Base-by-base conservation (phyloP, 2,888 invertebrate species). In the Callinectes sapidus region DNA sequence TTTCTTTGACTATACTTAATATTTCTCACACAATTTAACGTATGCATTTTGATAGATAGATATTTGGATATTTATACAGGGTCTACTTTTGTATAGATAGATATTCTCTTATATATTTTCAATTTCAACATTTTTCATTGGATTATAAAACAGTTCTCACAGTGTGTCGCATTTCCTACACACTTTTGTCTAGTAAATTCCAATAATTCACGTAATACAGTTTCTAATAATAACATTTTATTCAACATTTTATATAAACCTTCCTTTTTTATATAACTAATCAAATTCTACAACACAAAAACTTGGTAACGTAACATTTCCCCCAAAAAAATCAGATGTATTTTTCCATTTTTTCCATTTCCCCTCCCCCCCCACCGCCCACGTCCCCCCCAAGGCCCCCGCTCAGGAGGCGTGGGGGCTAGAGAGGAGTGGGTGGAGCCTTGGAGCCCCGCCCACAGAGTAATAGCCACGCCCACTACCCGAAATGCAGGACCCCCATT, bases 381-480 rank as follows among this genome's bases (percentile, higher is more conserved):
- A 10, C 42, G 10, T 16, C 81, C 81, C 81, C 35, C 35, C 81
- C 81, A 32, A 81, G 81, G 16, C 32, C 81, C 81, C 81, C 35
- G 81, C 81, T 35, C 81, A 81, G 81, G 81, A 81, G 81, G 81
- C 81, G 81, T 81, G 81, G 81, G 81, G 81, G 81, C 32, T 35
- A 35, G 81, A 35, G 16, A 14, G 81, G 81, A 35, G 81, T 81
- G 81, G 81, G 81, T 81, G 81, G 81, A 81, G 81, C 81, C 81
- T 81, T 35, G 81, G 81, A 81, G 81, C 81, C 81, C 81, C 81
- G 81, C 81, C 81, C 81, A 81, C 81, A 13, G 35, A 81, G 14
- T 81, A 81, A 16, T 16, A 16, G 16, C 81, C 81, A 81, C 81
- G 81, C 81, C 81, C 81, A 32, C 71, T 35, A 14, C 81, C 14